Percentiles rank a stretch among this genome's conserved stretches.
Evolutionary conservation across 2,113 vertebrate genomes (phyloP).

Genomic region (Pyrgilauda ruficollis): DNA sequence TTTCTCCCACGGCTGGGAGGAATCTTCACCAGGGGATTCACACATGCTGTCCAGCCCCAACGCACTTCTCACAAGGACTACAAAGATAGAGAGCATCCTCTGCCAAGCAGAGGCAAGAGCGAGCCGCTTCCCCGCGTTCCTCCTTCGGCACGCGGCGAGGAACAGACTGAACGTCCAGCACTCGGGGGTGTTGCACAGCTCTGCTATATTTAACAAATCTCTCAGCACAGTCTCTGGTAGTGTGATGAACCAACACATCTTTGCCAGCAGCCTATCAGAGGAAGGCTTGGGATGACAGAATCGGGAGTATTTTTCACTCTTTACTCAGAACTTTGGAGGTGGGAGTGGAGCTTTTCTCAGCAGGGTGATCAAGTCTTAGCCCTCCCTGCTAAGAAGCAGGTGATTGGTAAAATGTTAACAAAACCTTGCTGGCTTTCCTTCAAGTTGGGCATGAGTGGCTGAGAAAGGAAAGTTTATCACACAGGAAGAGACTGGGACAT

Average conservation of each 20-base stretch:
- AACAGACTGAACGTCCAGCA: slow-evolving; percentile 26
- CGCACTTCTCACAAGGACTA: not conserved
- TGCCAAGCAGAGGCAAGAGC: not conserved
- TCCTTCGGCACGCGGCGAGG: rapidly evolving
- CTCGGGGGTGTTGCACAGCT: not conserved
- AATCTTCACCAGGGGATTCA: not conserved
- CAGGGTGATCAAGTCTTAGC: not conserved
- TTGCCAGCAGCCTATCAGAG: not conserved
- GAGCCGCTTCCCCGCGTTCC: not conserved
- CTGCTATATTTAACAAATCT: slow-evolving; percentile 20
- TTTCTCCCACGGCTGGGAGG: not conserved
- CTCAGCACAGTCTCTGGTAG: not conserved
- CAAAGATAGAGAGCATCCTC: not conserved
- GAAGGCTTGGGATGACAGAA: not conserved
- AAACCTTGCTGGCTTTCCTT: not conserved
- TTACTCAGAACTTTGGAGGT: not conserved
- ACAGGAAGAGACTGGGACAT: not conserved
- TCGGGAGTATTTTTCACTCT: not conserved
- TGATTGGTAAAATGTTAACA: not conserved
- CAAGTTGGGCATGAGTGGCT: not conserved
- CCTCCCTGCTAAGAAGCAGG: not conserved
- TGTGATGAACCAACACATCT: not conserved
- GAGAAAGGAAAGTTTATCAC: not conserved
- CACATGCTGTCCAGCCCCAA: not conserved
- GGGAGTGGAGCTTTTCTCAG: not conserved